Evolutionary conservation across 1,140 invertebrate genomes (phyloP), one percentile per base, ranked within the genome.

Genomic region (Reticulitermes speratus): DNA sequence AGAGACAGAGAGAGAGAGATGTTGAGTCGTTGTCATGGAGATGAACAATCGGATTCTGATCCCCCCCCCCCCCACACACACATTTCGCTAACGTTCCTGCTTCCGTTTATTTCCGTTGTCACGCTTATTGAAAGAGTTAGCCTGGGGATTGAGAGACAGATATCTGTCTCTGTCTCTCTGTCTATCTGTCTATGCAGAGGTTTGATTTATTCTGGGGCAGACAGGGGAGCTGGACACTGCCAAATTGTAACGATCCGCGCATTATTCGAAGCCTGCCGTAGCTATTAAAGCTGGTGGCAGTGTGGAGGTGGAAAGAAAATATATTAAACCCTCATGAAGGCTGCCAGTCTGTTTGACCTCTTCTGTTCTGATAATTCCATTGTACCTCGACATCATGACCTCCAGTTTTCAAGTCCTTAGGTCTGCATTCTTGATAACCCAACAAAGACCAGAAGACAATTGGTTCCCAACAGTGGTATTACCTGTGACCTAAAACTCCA

Each of bases 51-150:
- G n/a, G 65, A 75, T 75, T 75, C 8, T 75, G 65, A 75, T 30
- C 25, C 65, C 16, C 7, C 16, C 65, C n/a, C 65, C 21, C 59
- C 12, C 59, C 59, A 38, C 38, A 38, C 38, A 38, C 38, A 38
- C 38, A 38, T 16, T 48, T 16, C 45, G 14, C 52, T 55, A 55
- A 55, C 52, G 52, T 25, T 14, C 65, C 25, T 30, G 65, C 65
- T 75, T 75, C 65, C 65, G 65, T 75, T 75, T 75, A 75, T 75
- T 75, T 75, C 65, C 65, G 65, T 75, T 75, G 65, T 25, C 65
- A 75, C 65, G 65, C 65, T 75, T 75, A 75, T 75, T 75, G 65
- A 75, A 75, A 75, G 65, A 75, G 65, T 75, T 75, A 75, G 65
- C 65, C 65, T 75, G 65, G 65, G 65, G 65, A 75, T 30, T 75